These are phyloP conservation scores for Porites lobata DNA, from an alignment of 92 coral and sea anemone species.

Conservation along the genomic window DNA sequence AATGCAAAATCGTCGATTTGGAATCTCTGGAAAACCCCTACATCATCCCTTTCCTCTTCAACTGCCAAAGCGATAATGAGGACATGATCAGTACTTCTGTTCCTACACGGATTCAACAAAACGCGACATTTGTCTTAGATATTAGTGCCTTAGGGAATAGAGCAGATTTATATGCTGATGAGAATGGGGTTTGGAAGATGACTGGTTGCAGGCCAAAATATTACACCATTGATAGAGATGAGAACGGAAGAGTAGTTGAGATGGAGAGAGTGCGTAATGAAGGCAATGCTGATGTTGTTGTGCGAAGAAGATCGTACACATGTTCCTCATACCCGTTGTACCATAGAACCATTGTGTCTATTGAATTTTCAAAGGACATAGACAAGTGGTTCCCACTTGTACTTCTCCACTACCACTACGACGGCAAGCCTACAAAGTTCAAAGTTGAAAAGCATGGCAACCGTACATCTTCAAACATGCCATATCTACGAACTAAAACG, in stretches of 20 bases:
- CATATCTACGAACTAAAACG: constrained; percentile 52
- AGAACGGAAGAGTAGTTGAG: constrained; percentile 13
- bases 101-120: constrained; percentile 60
- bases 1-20: constrained; percentile 26
- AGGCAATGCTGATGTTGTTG: constrained; percentile 61
- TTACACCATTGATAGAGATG: constrained; percentile 36
- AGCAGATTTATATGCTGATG: constrained; percentile 63
- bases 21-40: constrained; percentile 48
- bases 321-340: constrained; percentile 42
- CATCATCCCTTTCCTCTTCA: constrained; percentile 55
- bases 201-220: constrained; percentile 58
- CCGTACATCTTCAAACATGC: constrained; percentile 27
- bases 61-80: constrained; percentile 41
- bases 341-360: constrained; percentile 57
- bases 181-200: constrained; percentile 65
- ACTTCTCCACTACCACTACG: constrained; percentile 50
- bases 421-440: constrained; percentile 49
- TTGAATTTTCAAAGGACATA: constrained; percentile 62
- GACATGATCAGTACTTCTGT: constrained; percentile 37
- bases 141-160: constrained; percentile 56
- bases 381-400: constrained; percentile 66
- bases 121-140: constrained; percentile 60
- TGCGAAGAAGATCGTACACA: constrained; percentile 56
- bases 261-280: constrained; percentile 26
- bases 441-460: constrained; percentile 59